Evolutionary conservation across 2,113 vertebrate species (phyloP).

Genomic region (Opisthocomus hoazin): DNA sequence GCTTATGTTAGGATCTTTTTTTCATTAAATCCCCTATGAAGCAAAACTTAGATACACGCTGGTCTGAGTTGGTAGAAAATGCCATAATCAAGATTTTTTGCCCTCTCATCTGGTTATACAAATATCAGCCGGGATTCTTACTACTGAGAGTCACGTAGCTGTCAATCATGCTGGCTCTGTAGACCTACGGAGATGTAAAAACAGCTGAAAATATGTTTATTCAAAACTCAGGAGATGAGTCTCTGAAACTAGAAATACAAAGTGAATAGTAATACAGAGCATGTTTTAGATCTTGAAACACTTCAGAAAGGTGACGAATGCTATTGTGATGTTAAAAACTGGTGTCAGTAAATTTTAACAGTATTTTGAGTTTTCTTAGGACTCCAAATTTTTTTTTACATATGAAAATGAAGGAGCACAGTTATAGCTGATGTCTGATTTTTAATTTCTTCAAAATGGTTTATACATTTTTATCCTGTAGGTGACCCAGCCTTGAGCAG

Average conservation of each 20-base stretch:
- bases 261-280: neutral
- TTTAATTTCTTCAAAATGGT: neutral
- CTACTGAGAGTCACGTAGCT: neutral
- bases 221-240: neutral
- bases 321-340: neutral
- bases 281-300: neutral
- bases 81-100: neutral
- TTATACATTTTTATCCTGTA: neutral
- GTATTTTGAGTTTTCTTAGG: neutral
- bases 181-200: neutral
- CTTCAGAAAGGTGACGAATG: neutral
- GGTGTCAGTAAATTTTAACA: neutral
- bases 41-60: neutral
- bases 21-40: neutral
- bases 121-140: neutral
- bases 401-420: neutral
- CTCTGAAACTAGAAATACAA: neutral
- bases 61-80: neutral
- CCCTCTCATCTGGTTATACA: neutral
- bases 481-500: neutral
- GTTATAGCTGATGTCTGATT: neutral
- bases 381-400: neutral
- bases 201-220: neutral
- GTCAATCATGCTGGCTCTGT: neutral
- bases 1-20: neutral